Evolutionary conservation across 2,888 invertebrate genomes (phyloP).

Genomic region (Biston stratarius): DNA sequence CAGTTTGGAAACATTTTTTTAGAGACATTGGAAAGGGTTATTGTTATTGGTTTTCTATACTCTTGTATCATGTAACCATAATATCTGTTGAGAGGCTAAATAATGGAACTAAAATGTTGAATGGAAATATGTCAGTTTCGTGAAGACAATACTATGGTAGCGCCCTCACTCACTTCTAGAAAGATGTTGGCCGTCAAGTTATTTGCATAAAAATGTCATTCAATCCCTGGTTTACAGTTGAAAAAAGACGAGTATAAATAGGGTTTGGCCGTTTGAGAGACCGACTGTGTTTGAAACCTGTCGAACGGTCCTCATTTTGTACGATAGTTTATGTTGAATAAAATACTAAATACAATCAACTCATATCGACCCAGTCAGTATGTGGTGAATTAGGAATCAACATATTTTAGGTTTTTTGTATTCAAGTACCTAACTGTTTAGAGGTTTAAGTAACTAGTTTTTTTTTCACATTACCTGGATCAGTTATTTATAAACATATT

Average conservation of each 20-base stretch:
- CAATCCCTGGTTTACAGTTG: constrained; percentile 49
- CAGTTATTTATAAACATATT: too few species aligned
- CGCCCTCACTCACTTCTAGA: background rate
- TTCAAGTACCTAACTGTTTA: too few species aligned
- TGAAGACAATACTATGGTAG: background rate
- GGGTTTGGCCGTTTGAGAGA: constrained; percentile 36
- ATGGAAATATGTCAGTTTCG: background rate
- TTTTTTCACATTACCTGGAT: too few species aligned
- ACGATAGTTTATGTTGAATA: constrained; percentile 7
- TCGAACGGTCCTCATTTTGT: constrained; percentile 23
- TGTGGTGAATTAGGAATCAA: background rate
- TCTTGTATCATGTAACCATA: constrained; percentile 19
- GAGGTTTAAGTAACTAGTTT: too few species aligned
- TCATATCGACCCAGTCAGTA: constrained; percentile 1
- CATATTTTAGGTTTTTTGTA: background rate
- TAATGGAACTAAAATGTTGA: background rate
- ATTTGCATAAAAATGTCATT: constrained; percentile 73
- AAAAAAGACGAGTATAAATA: constrained; percentile 48
- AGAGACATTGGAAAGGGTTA: constrained; percentile 63
- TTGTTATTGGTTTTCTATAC: constrained; percentile 59
- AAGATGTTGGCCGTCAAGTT: constrained; percentile 22
- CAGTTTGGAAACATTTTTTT: constrained; percentile 67
- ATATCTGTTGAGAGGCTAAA: background rate
- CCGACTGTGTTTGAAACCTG: constrained; percentile 19
- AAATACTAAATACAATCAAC: background rate